Base-by-base conservation (phyloP, 1,140 invertebrate genomes). In the Aphelenchoides besseyi region DNA sequence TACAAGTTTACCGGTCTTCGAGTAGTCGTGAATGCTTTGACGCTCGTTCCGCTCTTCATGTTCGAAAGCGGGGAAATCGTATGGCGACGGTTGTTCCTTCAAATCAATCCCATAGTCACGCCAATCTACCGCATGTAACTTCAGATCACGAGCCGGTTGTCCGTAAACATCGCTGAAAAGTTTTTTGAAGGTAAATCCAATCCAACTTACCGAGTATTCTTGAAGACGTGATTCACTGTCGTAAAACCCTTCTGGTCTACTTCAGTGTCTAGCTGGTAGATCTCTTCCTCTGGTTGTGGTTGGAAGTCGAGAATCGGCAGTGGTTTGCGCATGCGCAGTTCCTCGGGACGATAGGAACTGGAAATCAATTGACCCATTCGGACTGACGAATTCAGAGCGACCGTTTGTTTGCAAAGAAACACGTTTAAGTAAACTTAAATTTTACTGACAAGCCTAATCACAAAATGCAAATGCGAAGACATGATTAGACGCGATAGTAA, bases 31-130 rank as follows among this genome's bases (percentile, higher is more conserved):
- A 0, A 35, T 54, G 5, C 29, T 26, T 18, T 70, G 28, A 28
- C 69, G 68, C 16, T 71, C 28, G 64, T 69, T 71, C 8, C 48
- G 71, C 35, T 73, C 61, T 35, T 73, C 71, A 53, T 73, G 71
- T 48, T 73, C 71, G 28, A 73, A 73, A 3, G 71, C 71, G n/a
- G 71, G 71, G 35, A 73, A 73, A 33, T 73, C 71, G 32, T 73
- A 73, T 16, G 71, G 71, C 5, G 71, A 73, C 28, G 71, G 71
- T 16, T 71, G 72, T 8, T 61, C 37, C 57, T 33, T 33, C 48
- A 74, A 52, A 29, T 55, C 28, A 35, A 74, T 33, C 2, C 52
- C 71, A 48, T 73, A 73, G 30, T 73, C 71, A 2, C 52, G 33
- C 71, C 72, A 73, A 36, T 73, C 71, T 30, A 73, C 28, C 8